phyloP scores from a whole-genome alignment of 2,888 invertebrate genomes.

The Stomorhina lunata region DNA sequence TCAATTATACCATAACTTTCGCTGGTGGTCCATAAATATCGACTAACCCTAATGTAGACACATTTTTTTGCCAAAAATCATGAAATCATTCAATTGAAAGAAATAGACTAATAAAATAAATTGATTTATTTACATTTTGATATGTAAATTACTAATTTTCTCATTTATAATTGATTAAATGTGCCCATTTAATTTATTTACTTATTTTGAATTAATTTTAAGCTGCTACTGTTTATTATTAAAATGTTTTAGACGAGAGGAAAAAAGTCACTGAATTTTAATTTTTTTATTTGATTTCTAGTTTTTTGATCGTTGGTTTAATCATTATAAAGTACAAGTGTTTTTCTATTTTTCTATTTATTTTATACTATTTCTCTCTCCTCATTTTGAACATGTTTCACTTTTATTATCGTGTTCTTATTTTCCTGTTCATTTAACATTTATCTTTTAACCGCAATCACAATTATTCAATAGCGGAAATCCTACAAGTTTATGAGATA shows the following conservation, averaged over 20 bases:
- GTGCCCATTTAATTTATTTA: not conserved
- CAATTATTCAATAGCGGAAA: constrained; percentile 76
- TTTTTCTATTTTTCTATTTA: not conserved
- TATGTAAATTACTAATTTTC: constrained; percentile 1
- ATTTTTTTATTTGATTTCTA: not conserved
- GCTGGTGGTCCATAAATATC: no score
- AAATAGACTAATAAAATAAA: constrained; percentile 26
- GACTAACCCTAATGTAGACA: no score
- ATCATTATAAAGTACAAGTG: not conserved
- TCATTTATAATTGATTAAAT: no score
- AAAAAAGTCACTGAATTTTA: no score
- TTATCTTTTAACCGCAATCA: constrained; percentile 72
- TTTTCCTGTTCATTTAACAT: constrained; percentile 78
- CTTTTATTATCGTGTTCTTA: constrained; percentile 68
- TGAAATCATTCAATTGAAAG: constrained; percentile 54
- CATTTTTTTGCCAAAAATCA: constrained; percentile 44
- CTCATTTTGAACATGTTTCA: not conserved
- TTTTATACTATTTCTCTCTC: not conserved
- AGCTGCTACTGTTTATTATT: not conserved
- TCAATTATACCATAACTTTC: no score
- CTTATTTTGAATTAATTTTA: not conserved
- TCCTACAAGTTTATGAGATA: no score
- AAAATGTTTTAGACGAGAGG: no score
- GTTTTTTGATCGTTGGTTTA: not conserved
- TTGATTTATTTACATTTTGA: constrained; percentile 8